Conservation (phyloP, 2,797 vertebrate species). For the Macropus fuliginosus region DNA sequence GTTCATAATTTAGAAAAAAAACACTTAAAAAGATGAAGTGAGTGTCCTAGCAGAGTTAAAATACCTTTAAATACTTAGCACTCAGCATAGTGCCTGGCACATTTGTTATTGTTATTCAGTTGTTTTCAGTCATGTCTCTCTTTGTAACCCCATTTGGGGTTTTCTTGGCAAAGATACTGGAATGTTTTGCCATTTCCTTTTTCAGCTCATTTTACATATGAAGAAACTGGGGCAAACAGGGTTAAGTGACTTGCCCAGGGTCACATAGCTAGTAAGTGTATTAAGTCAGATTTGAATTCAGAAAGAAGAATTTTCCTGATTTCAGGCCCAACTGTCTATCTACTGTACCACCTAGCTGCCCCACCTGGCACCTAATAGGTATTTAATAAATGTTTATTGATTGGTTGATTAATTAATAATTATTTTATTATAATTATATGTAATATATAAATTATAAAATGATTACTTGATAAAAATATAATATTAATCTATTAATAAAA, state of each 20-base stretch:
- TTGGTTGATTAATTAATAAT: not conserved
- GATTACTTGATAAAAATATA: too few species aligned
- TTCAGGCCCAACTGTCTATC: not conserved
- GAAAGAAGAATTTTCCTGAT: not conserved
- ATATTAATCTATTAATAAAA: not conserved
- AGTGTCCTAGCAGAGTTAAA: not conserved
- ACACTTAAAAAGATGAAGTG: not conserved
- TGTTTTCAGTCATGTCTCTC: not conserved
- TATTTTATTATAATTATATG: too few species aligned
- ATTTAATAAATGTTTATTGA: not conserved
- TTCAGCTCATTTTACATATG: not conserved
- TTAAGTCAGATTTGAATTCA: not conserved
- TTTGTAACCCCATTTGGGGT: not conserved
- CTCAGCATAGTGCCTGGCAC: not conserved
- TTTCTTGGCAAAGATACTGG: not conserved
- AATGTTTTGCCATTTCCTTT: not conserved
- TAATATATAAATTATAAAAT: too few species aligned
- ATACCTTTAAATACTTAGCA: not conserved
- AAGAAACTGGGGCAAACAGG: not conserved
- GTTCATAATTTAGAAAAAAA: not conserved
- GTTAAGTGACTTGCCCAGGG: not conserved
- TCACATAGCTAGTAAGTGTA: not conserved
- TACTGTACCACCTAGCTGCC: not conserved
- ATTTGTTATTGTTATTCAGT: not conserved
- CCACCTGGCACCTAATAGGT: not conserved